Evolutionary conservation across 2,888 invertebrate species (phyloP), one percentile per base, ranked within the genome.

Genomic region (Troides aeacus): DNA sequence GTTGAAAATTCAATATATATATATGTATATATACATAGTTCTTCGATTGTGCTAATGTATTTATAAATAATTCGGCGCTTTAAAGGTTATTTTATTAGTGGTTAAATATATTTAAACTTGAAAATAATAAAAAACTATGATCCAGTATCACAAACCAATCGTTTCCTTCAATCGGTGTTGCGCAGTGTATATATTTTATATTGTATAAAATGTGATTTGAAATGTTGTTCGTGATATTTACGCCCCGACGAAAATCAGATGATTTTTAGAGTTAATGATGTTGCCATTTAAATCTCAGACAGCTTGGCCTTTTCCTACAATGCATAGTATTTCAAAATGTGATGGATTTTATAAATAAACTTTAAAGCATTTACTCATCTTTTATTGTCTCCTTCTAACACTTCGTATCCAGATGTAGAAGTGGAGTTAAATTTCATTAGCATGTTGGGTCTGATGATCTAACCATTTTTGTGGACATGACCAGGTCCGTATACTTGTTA

Each of bases 241-340:
- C 39, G 46, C 36, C 60, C 18, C 39, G 50, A 63, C 7, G 36
- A 50, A 60, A 62, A 23, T 30, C 58, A 61, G 62, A 57, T 58
- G 46, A 53, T 70, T 62, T 65, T 50, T 68, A 65, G 57, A 57
- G 64, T 70, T 69, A 68, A 60, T 62, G 62, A 64, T 66, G 69
- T 66, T 72, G 56, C 50, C 8, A 67, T 60, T 65, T 69, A 39
- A 72, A 72, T 68, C 69, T 57, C 56, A 64, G 68, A 74, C 76
- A 78, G 79, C 79, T 79, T 80, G 69, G 79, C 79, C 78, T 79
- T 78, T 74, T 69, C 76, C 72, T 75, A 73, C 46, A 72, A 76
- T 74, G 78, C 77, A 79, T 81, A 81, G 80, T 78, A 77, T 79
- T 78, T 78, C 74, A 72, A 75, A 75, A 75, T 81, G 78, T 79